Percentiles rank a stretch among this genome's conserved stretches.
Evolutionary conservation across 2,797 vertebrate species (phyloP).

Genomic region (Ptychadena robeensis): DNA sequence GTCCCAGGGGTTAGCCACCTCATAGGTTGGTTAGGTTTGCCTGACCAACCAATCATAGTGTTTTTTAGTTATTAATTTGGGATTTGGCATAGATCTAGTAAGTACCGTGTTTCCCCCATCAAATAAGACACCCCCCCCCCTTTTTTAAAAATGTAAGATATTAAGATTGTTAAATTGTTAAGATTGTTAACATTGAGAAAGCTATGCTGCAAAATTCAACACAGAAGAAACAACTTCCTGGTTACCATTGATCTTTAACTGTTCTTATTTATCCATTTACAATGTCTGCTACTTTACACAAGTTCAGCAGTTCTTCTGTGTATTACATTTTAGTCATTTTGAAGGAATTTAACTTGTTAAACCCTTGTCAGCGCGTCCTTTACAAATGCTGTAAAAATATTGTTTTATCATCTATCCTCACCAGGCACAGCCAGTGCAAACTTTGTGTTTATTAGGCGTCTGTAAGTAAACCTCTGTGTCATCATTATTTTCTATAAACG

Average conservation of each 20-base stretch:
- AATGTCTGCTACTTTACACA: not conserved
- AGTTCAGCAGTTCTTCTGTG: conserved; percentile 13
- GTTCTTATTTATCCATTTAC: not conserved
- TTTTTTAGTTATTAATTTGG: no score
- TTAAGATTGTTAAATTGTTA: not conserved
- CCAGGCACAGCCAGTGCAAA: conserved; percentile 12
- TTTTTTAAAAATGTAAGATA: no score
- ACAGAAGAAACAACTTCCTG: not conserved
- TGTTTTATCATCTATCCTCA: conserved; percentile 37
- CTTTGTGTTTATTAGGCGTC: conserved; percentile 30
- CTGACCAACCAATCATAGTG: no score
- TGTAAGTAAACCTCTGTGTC: conserved; percentile 11
- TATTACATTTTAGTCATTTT: conserved; percentile 5
- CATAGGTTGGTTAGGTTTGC: no score
- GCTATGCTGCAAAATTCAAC: not conserved
- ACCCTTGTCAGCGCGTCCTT: conserved; percentile 18
- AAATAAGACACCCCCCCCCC: no score
- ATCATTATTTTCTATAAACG: conserved; percentile 36
- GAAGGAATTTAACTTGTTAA: conserved; percentile 24
- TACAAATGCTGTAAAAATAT: conserved; percentile 23
- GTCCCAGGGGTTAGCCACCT: no score
- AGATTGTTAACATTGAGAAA: not conserved
- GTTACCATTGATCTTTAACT: not conserved
- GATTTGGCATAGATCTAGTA: no score
- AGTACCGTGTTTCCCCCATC: no score